A percentile compares a stretch with the other conserved stretches of the same genome.
These are phyloP conservation scores for Portunus trituberculatus DNA, from an alignment of 1,140 invertebrate species.

Conservation along the genomic window DNA sequence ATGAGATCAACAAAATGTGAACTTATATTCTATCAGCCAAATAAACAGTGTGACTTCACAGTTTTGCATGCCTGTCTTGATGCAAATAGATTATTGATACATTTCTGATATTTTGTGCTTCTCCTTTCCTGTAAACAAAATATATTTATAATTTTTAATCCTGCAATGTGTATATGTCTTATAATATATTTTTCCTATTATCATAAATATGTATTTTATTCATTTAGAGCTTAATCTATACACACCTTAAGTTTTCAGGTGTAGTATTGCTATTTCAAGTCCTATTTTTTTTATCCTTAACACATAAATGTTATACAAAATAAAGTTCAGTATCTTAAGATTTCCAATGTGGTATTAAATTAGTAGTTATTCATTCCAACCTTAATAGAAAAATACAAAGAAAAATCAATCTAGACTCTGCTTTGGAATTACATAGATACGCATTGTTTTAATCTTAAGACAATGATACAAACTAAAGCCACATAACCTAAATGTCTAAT, in stretches of 20 bases:
- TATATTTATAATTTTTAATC: not conserved
- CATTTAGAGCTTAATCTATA: not conserved
- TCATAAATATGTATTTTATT: not conserved
- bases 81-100: not conserved
- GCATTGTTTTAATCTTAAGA: not conserved
- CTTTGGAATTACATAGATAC: not conserved
- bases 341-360: not conserved
- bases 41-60: too few species aligned
- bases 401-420: not conserved
- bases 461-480: not conserved
- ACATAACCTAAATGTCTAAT: not conserved
- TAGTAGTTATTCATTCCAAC: not conserved
- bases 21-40: too few species aligned
- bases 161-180: not conserved
- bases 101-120: slow-evolving; percentile 23
- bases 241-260: not conserved
- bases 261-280: not conserved
- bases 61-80: too few species aligned
- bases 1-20: not conserved
- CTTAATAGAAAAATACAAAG: slow-evolving; percentile 5
- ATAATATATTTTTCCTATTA: not conserved
- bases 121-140: not conserved
- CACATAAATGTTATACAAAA: not conserved
- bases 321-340: not conserved
- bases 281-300: not conserved